Evolutionary conservation across 1,140 invertebrate species (phyloP).

Genomic region (Leptinotarsa texana): DNA sequence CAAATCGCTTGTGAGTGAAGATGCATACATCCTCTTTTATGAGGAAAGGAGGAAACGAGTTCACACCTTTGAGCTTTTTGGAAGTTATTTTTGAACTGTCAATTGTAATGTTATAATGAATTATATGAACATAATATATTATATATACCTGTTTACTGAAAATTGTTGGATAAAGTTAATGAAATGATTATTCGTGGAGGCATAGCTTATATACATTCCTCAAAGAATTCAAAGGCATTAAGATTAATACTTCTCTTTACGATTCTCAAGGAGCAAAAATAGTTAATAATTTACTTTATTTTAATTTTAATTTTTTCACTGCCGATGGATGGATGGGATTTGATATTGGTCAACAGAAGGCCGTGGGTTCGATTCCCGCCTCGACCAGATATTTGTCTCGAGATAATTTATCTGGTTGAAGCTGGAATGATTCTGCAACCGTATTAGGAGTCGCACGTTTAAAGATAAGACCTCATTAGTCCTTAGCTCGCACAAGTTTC

Average conservation of each 20-base stretch:
- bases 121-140: conserved; percentile 99
- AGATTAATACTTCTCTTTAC: conserved; percentile 81
- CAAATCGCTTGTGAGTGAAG: too few species aligned
- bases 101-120: conserved; percentile 63
- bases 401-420: too few species aligned
- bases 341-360: conserved; percentile 78
- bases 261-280: conserved; percentile 96
- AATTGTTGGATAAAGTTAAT: conserved; percentile 97
- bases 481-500: too few species aligned
- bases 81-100: too few species aligned
- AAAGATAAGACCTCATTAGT: too few species aligned
- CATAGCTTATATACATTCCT: conserved; percentile 99
- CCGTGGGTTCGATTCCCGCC: too few species aligned
- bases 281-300: conserved; percentile 84
- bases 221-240: conserved; percentile 90
- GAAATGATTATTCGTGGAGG: conserved; percentile 99
- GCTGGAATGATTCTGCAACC: too few species aligned
- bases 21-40: too few species aligned
- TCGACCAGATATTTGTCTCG: too few species aligned
- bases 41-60: too few species aligned
- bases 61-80: too few species aligned
- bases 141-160: conserved; percentile 80
- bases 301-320: conserved; percentile 93
- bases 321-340: conserved; percentile 93
- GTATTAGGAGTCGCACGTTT: too few species aligned